phyloP scores from a whole-genome alignment of 2,888 invertebrate species.

The Conistra vaccinii region DNA sequence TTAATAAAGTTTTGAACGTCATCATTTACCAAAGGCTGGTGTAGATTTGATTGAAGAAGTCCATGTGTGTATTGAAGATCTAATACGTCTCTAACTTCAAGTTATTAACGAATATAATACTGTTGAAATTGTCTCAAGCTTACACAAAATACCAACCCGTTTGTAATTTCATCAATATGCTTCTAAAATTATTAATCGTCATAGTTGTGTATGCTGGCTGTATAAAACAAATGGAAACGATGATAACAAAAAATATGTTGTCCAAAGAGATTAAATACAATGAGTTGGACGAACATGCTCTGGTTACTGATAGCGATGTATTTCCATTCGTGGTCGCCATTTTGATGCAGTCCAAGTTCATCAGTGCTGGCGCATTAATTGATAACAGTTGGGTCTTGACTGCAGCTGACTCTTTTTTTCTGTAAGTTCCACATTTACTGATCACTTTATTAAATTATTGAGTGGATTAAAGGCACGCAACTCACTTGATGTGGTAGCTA shows the following conservation, averaged over 20 bases:
- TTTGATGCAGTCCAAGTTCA: conserved; percentile 76
- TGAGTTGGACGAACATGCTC: conserved; percentile 72
- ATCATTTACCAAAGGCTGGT: neutral
- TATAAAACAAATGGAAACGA: neutral
- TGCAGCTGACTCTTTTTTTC: conserved; percentile 78
- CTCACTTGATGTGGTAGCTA: neutral
- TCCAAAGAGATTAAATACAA: conserved; percentile 52
- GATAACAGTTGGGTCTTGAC: conserved; percentile 83
- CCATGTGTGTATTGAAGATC: neutral
- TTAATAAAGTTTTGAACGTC: neutral
- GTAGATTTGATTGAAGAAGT: neutral
- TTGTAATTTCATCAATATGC: conserved; percentile 24
- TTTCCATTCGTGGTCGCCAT: conserved; percentile 84
- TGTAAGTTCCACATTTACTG: conserved; percentile 73
- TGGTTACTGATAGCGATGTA: conserved; percentile 72
- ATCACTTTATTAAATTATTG: neutral
- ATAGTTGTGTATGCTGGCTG: conserved; percentile 19
- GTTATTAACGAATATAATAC: neutral
- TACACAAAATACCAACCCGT: neutral
- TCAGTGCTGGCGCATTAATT: conserved; percentile 82
- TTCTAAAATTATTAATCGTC: neutral
- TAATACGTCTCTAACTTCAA: neutral
- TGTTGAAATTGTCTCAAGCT: neutral
- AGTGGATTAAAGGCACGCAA: neutral
- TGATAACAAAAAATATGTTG: neutral